phyloP scores from a whole-genome alignment of 2,113 vertebrate genomes.

The Heterocephalus glaber region DNA sequence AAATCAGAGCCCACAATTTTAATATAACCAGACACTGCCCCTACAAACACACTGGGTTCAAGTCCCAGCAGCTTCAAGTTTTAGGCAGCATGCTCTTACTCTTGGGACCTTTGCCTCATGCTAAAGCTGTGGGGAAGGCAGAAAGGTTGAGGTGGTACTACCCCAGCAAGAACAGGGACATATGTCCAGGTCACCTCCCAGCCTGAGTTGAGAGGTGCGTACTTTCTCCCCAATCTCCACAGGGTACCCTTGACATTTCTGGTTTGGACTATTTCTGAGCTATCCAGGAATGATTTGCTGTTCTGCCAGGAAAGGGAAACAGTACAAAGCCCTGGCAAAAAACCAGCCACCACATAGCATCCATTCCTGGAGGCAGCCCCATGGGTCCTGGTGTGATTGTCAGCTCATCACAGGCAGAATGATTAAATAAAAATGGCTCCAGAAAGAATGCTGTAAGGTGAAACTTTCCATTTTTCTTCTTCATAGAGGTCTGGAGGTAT shows the following conservation, averaged over 20 bases:
- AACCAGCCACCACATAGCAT: too few relatives aligned
- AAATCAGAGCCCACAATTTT: background rate
- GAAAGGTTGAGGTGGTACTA: fast-evolving
- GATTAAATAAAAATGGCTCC: background rate
- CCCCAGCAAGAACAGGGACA: fast-evolving
- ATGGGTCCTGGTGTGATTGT: background rate
- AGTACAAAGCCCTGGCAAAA: background rate
- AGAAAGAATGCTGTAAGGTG: background rate
- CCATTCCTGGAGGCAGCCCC: background rate
- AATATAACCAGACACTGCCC: background rate
- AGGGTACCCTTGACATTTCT: background rate
- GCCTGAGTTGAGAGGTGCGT: background rate
- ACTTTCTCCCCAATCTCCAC: background rate
- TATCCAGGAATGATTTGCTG: background rate
- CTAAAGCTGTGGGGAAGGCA: background rate
- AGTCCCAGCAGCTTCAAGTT: background rate
- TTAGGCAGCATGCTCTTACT: background rate
- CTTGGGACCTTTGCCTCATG: background rate
- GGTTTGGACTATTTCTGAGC: background rate
- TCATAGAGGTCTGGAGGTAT: background rate
- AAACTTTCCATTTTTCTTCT: background rate
- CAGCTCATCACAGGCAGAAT: background rate
- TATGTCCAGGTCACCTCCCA: background rate
- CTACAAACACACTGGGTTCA: background rate
- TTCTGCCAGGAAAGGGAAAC: background rate